Evolutionary conservation across 2,888 invertebrate genomes (phyloP).

Genomic region (Rhodophaea formosa): DNA sequence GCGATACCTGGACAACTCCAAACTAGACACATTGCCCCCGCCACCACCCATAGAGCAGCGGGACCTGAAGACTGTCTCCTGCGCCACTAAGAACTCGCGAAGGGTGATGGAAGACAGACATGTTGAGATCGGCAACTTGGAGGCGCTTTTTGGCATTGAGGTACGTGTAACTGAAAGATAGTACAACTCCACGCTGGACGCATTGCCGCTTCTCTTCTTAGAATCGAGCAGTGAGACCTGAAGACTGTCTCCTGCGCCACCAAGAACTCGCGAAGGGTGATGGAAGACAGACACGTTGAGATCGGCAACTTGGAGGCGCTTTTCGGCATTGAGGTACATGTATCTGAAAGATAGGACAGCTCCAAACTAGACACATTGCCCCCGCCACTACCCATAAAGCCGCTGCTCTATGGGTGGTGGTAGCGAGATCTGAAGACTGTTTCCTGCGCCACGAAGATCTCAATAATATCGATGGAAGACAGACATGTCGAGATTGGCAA

Average conservation of each 20-base stretch:
- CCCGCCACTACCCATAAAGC: constrained; percentile 79
- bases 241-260: constrained; percentile 85
- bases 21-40: constrained; percentile 82
- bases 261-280: constrained; percentile 91
- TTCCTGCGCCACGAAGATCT: constrained; percentile 89
- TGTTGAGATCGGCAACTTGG: constrained; percentile 90
- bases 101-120: constrained; percentile 96
- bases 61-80: constrained; percentile 81
- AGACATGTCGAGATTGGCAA: constrained; percentile 91
- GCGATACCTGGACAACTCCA: constrained; percentile 85
- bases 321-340: constrained; percentile 90
- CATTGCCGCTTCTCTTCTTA: constrained; percentile 81
- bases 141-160: constrained; percentile 89
- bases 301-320: constrained; percentile 91
- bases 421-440: constrained; percentile 78
- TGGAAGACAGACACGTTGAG: constrained; percentile 95
- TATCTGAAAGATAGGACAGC: no score
- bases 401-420: no score
- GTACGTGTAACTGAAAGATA: constrained; percentile 62
- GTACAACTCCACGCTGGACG: constrained; percentile 84
- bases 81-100: constrained; percentile 90
- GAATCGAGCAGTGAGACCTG: constrained; percentile 62
- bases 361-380: constrained; percentile 83
- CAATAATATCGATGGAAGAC: constrained; percentile 95
- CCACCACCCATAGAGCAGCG: constrained; percentile 78